These are phyloP conservation scores for Thalassoma bifasciatum DNA, from an alignment of 2,113 vertebrate species.

Conservation along the genomic window DNA sequence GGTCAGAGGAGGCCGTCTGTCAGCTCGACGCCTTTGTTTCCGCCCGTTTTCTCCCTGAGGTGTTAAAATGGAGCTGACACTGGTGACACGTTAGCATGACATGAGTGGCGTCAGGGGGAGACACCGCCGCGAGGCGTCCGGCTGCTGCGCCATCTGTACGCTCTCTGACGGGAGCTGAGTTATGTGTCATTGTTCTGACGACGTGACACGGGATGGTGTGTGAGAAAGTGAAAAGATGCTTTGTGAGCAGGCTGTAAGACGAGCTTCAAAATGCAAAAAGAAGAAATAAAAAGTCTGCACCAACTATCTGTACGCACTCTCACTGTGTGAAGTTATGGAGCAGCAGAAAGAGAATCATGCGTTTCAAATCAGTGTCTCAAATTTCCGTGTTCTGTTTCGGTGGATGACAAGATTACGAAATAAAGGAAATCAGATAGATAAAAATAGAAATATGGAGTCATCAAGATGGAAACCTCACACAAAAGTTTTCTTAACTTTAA, in stretches of 20 bases:
- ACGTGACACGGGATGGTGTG: constrained; percentile 32
- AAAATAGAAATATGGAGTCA: background rate
- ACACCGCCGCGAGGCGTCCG: constrained; percentile 44
- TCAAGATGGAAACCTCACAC: too few species aligned
- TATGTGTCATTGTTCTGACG: constrained; percentile 35
- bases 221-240: constrained; percentile 3
- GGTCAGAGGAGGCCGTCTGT: constrained; percentile 67
- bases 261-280: too few species aligned
- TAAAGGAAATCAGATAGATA: too few species aligned
- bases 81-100: constrained; percentile 57
- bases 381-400: too few species aligned
- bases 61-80: constrained; percentile 62
- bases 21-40: constrained; percentile 41
- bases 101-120: constrained; percentile 60
- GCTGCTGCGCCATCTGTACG: constrained; percentile 21
- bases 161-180: constrained; percentile 19
- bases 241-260: too few species aligned
- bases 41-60: constrained; percentile 39
- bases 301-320: too few species aligned
- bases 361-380: background rate
- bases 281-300: too few species aligned
- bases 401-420: too few species aligned
- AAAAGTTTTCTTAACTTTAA: too few species aligned
- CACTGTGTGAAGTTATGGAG: too few species aligned
- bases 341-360: background rate